These are phyloP conservation scores for Colletes collaris DNA, from an alignment of 2,888 invertebrate species.

Conservation along the genomic window DNA sequence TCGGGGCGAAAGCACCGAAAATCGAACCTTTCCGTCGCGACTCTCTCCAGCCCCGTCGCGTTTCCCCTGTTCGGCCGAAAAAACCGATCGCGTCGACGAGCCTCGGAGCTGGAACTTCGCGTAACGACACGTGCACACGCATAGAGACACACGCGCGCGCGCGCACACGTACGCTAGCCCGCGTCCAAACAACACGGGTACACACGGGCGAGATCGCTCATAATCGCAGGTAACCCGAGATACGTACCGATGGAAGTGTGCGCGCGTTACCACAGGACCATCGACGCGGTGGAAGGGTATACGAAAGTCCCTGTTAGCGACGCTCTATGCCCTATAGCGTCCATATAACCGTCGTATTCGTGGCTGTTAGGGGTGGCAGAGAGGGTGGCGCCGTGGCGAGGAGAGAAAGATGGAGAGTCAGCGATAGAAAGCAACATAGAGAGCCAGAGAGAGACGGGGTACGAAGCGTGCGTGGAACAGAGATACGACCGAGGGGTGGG, in stretches of 20 bases:
- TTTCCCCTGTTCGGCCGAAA: conserved; percentile 9
- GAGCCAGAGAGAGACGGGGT: conserved; percentile 42
- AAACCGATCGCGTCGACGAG: conserved; percentile 11
- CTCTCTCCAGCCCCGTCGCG: background rate
- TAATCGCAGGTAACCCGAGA: conserved; percentile 61
- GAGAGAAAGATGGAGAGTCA: conserved; percentile 52
- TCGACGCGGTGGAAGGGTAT: conserved; percentile 33
- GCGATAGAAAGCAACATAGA: conserved; percentile 38
- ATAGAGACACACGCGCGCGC: background rate
- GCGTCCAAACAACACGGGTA: background rate
- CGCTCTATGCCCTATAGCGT: conserved; percentile 64
- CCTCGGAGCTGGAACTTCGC: background rate
- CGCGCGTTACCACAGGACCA: conserved; percentile 18
- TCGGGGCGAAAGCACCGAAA: background rate
- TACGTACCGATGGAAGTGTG: conserved; percentile 24
- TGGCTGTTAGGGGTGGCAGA: conserved; percentile 66
- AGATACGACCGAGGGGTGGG: conserved; percentile 46
- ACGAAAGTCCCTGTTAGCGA: conserved; percentile 68
- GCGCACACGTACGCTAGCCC: conserved; percentile 7
- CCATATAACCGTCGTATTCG: conserved; percentile 71
- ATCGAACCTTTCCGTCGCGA: conserved; percentile 1
- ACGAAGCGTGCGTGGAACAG: conserved; percentile 33
- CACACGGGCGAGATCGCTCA: conserved; percentile 41
- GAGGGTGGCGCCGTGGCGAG: conserved; percentile 26
- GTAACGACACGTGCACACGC: conserved; percentile 5